Evolutionary conservation across 92 coral and sea anemone genomes (phyloP).

Genomic region (Siderastrea radians): DNA sequence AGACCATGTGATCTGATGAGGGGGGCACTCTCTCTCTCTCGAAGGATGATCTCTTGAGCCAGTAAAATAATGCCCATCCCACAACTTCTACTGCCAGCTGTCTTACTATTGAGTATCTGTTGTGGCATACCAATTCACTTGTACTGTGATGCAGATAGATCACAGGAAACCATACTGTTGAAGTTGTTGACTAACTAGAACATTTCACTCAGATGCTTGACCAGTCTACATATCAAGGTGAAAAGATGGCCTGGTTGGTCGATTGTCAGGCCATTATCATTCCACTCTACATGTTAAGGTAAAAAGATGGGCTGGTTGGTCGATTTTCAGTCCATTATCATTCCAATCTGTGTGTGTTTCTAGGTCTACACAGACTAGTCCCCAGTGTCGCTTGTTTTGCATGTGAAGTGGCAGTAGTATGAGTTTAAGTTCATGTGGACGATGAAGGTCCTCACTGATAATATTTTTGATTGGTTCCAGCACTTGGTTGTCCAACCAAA

Average conservation of each 20-base stretch:
- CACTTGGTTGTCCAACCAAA: conserved; percentile 1
- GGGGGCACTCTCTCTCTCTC: conserved; percentile 13
- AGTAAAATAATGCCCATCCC: conserved; percentile 26
- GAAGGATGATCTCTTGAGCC: conserved; percentile 29
- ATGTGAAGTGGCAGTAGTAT: conserved; percentile 28
- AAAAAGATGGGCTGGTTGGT: conserved; percentile 11
- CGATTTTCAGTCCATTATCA: conserved; percentile 2
- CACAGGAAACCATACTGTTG: neutral
- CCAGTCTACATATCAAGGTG: neutral
- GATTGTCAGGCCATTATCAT: neutral
- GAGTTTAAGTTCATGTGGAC: conserved; percentile 5
- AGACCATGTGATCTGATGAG: conserved; percentile 13
- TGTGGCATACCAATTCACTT: conserved; percentile 16
- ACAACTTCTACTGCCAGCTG: conserved; percentile 37
- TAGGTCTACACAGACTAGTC: conserved; percentile 15
- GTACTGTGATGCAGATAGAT: neutral
- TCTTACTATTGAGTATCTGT: conserved; percentile 27
- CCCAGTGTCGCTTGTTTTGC: conserved; percentile 2
- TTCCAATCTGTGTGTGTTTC: neutral
- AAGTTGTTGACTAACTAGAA: conserved; percentile 6
- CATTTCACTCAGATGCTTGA: neutral
- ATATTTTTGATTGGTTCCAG: conserved; percentile 4
- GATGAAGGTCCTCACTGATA: neutral
- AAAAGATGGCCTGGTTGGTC: conserved; percentile 14
- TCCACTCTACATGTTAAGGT: neutral